A percentile compares a stretch with the other conserved stretches of the same genome.
These are phyloP conservation scores for Coelinius sp. DNA, from an alignment of 2,888 invertebrate genomes.

Conservation along the genomic window DNA sequence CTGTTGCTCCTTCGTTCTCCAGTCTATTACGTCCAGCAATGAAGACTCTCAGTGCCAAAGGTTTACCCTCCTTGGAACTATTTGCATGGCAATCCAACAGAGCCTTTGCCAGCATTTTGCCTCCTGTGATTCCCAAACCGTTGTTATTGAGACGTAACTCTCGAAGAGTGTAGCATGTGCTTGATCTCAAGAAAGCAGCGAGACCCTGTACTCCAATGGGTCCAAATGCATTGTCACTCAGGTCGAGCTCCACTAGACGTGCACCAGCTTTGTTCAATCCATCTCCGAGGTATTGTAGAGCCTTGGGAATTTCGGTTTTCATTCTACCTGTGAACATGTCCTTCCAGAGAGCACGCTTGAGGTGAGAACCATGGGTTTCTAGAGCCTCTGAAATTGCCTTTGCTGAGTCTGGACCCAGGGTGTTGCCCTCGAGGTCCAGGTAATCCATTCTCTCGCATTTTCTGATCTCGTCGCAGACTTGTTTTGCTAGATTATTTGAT, in stretches of 20 bases:
- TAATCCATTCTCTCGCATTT: slow-evolving; percentile 79
- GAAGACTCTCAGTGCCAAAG: slow-evolving; percentile 85
- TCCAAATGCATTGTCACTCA: slow-evolving; percentile 98
- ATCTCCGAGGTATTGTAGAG: slow-evolving; percentile 83
- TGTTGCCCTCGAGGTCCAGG: slow-evolving; percentile 92
- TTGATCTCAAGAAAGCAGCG: slow-evolving; percentile 84
- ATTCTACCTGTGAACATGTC: slow-evolving; percentile 97
- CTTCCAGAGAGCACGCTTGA: slow-evolving; percentile 88
- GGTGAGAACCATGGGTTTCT: slow-evolving; percentile 82
- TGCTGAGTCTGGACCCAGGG: slow-evolving; percentile 91
- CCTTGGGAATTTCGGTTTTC: slow-evolving; percentile 95
- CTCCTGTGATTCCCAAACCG: slow-evolving; percentile 93
- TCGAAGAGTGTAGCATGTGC: slow-evolving; percentile 87
- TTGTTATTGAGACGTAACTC: slow-evolving; percentile 93
- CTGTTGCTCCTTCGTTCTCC: slow-evolving; percentile 93
- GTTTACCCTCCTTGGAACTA: slow-evolving; percentile 74
- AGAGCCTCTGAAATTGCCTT: slow-evolving; percentile 86
- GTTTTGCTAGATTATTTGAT: slow-evolving; percentile 74
- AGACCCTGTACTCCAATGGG: slow-evolving; percentile 94
- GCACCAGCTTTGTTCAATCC: slow-evolving; percentile 88
- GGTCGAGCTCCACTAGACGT: slow-evolving; percentile 85
- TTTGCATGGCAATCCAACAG: slow-evolving; percentile 78
- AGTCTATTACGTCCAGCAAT: slow-evolving; percentile 94
- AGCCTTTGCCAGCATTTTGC: slow-evolving; percentile 84
- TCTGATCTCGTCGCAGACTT: slow-evolving; percentile 83